A percentile compares a stretch with the other conserved stretches of the same genome.
phyloP scores from a whole-genome alignment of 2,888 invertebrate species.

The Papilio gigon region DNA sequence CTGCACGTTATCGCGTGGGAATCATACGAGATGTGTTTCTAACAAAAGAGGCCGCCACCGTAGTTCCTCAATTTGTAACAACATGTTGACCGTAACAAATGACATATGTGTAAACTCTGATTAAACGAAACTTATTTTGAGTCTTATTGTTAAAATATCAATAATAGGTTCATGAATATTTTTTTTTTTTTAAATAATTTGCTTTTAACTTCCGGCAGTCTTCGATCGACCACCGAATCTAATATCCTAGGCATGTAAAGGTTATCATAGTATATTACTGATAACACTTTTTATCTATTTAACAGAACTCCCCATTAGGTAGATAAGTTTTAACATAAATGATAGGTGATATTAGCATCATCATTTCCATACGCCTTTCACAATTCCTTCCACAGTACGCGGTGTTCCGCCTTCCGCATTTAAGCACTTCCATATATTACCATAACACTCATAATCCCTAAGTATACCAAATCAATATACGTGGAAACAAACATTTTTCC shows the following conservation, averaged over 20 bases:
- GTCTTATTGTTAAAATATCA: background rate
- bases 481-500: too few relatives aligned
- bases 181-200: too few relatives aligned
- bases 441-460: too few relatives aligned
- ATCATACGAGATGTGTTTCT: slow-evolving; percentile 52
- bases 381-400: too few relatives aligned
- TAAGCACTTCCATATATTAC: too few relatives aligned
- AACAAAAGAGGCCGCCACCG: slow-evolving; percentile 65
- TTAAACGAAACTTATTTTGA: background rate
- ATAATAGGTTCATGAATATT: too few relatives aligned
- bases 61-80: slow-evolving; percentile 70
- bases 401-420: too few relatives aligned
- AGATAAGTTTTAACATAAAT: background rate
- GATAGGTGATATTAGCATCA: background rate
- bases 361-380: too few relatives aligned
- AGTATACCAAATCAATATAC: too few relatives aligned
- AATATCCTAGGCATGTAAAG: background rate
- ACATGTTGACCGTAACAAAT: slow-evolving; percentile 62
- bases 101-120: slow-evolving; percentile 45
- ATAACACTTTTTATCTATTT: background rate
- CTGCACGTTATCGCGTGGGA: slow-evolving; percentile 56
- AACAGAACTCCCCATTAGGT: background rate
- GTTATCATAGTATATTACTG: slow-evolving; percentile 25
- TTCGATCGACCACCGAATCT: background rate
- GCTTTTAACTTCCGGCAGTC: too few relatives aligned